Base-by-base conservation (phyloP, 2,797 vertebrate genomes). In the Jordanella pulchra region DNA sequence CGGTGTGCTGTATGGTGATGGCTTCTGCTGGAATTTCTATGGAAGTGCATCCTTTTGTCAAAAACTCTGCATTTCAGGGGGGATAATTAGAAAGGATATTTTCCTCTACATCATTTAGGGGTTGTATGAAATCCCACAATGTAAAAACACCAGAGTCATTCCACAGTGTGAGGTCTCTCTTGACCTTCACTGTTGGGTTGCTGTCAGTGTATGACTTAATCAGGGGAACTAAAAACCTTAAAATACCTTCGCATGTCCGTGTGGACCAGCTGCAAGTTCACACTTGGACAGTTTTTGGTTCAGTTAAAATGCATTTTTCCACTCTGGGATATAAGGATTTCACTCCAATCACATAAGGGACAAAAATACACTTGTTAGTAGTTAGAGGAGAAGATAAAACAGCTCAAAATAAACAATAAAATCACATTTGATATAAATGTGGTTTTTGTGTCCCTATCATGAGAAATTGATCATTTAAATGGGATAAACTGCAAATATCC, bases 1-100 rank as follows among this genome's bases (percentile, higher is more conserved):
- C 76, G 21, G 64, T 30, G 60, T 30, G 12, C 56, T 44, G 47
- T 32, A 25, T 75, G 54, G 15, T 9, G 50, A 64, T 44, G 51
- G 28, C 27, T 53, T 77, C 65, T 3, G 4, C 4, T 63, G 44
- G 44, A 71, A 45, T 47, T 66, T 75, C 74, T 65, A 10, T 44
- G 12, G 39, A 25, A 54, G 21, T 30, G 27, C 21, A 35, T 27
- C 28, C 18, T 15, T 64, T 68, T 50, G 6, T 3, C 70, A 64
- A 30, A n/a, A 48, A 63, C 50, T 0, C 0, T 28, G 12, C 61
- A 54, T 67, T 67, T 69, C 17, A 54, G 21, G 6, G 23, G 51
- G 61, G 27, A 2, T 21, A 35, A 35, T 18, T 21, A 15, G 51
- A 1, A 25, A 5, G 23, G 6, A 65, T 48, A 65, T 39, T 28